These are phyloP conservation scores for Suncus etruscus DNA, from an alignment of 2,113 vertebrate species.

Conservation along the genomic window DNA sequence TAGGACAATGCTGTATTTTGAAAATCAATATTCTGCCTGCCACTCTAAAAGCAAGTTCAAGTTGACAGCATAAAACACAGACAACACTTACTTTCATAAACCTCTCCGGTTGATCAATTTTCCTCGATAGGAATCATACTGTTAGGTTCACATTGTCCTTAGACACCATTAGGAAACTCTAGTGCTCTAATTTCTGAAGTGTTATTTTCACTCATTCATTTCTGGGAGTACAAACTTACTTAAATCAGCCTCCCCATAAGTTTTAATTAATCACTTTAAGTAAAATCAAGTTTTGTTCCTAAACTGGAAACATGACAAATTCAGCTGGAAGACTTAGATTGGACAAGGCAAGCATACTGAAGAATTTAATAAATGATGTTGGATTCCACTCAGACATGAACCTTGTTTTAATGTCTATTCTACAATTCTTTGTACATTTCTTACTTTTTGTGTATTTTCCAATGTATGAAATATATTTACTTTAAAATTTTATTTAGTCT, in stretches of 20 bases:
- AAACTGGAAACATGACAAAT: background rate
- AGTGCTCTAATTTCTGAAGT: background rate
- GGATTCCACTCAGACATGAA: background rate
- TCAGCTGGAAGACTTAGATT: background rate
- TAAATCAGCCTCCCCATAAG: background rate
- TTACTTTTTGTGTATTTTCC: background rate
- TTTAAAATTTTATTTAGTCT: constrained; percentile 9
- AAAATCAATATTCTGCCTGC: background rate
- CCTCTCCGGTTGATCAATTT: background rate
- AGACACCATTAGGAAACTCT: background rate
- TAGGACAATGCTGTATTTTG: background rate
- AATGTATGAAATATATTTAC: background rate
- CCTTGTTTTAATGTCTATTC: background rate
- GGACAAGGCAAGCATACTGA: too few species aligned
- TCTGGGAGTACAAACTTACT: background rate
- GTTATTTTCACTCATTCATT: background rate
- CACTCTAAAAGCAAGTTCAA: background rate
- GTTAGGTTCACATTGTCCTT: background rate
- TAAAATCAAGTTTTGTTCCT: constrained; percentile 1
- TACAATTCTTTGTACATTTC: background rate
- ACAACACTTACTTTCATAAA: background rate
- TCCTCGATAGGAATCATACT: background rate
- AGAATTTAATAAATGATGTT: background rate
- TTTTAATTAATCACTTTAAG: constrained; percentile 1
- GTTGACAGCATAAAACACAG: background rate